These are phyloP conservation scores for Todiramphus saurophagus DNA, from an alignment of 2,113 vertebrate species.

Conservation along the genomic window DNA sequence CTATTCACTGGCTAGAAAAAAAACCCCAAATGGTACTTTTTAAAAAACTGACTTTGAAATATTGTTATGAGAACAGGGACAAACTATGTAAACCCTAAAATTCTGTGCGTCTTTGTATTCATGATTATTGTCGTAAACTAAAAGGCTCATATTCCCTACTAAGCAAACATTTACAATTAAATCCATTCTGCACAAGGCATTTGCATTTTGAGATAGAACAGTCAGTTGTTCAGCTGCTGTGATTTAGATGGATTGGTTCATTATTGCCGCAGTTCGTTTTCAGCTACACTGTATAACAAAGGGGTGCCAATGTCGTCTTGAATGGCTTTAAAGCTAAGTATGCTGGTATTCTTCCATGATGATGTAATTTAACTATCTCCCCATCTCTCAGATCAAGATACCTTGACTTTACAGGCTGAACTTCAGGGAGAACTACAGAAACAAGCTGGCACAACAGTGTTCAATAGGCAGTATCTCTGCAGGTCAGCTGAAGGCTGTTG, in stretches of 20 bases:
- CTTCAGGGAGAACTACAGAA: background rate
- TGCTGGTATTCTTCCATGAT: conserved; percentile 52
- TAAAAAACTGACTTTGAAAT: conserved; percentile 52
- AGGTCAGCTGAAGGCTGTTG: background rate
- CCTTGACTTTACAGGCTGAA: conserved; percentile 37
- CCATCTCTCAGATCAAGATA: conserved; percentile 4
- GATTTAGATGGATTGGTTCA: conserved; percentile 70
- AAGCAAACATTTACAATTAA: conserved; percentile 73
- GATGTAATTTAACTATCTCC: conserved; percentile 50
- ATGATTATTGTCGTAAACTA: conserved; percentile 47
- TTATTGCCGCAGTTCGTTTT: conserved; percentile 66
- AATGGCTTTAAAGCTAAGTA: conserved; percentile 61
- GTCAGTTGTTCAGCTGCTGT: conserved; percentile 68
- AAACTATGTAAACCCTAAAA: conserved; percentile 57
- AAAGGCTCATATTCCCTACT: conserved; percentile 68
- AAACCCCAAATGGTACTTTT: conserved; percentile 6
- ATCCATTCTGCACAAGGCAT: conserved; percentile 66
- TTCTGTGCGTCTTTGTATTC: conserved; percentile 56
- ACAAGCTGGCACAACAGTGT: background rate
- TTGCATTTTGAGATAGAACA: conserved; percentile 72
- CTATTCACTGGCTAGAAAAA: conserved; percentile 46
- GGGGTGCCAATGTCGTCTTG: conserved; percentile 59
- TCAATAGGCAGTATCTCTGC: background rate
- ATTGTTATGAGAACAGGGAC: conserved; percentile 51
- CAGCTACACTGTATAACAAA: conserved; percentile 69